These are phyloP conservation scores for Dusona sp. DNA, from an alignment of 2,888 invertebrate species.

Conservation along the genomic window DNA sequence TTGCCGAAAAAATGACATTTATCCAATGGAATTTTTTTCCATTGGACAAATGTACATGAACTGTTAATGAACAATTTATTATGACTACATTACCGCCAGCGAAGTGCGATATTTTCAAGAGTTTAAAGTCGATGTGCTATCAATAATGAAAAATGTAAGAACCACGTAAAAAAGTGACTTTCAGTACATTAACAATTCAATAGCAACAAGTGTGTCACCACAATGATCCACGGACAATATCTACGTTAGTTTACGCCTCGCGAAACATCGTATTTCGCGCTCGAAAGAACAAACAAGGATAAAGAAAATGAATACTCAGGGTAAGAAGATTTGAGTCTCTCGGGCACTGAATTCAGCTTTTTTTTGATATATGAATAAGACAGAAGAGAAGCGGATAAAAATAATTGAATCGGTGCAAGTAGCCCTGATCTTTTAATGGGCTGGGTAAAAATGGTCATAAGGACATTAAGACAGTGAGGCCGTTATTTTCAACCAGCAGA, in stretches of 20 bases:
- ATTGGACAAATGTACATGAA: too few relatives aligned
- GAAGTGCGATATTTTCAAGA: background rate
- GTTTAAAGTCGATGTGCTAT: background rate
- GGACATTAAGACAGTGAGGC: background rate
- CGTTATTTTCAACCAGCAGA: background rate
- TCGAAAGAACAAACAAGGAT: constrained; percentile 36
- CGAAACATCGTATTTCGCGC: constrained; percentile 48
- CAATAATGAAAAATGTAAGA: background rate
- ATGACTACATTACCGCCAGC: background rate
- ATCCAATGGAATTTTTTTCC: too few relatives aligned
- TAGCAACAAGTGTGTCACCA: background rate
- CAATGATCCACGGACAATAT: background rate
- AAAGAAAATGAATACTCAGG: constrained; percentile 15
- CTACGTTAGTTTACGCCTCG: constrained; percentile 14
- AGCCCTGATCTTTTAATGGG: background rate
- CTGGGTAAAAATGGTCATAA: background rate
- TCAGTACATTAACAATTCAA: background rate
- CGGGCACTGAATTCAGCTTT: background rate
- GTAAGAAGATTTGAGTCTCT: constrained; percentile 16
- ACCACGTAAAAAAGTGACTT: background rate
- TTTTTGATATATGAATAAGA: constrained; percentile 8
- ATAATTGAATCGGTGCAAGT: constrained; percentile 20
- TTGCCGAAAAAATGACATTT: too few relatives aligned
- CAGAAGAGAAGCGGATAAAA: background rate
- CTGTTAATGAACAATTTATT: too few relatives aligned